These are phyloP conservation scores for Chlorops oryzae DNA, from an alignment of 1,140 invertebrate species.

Conservation along the genomic window DNA sequence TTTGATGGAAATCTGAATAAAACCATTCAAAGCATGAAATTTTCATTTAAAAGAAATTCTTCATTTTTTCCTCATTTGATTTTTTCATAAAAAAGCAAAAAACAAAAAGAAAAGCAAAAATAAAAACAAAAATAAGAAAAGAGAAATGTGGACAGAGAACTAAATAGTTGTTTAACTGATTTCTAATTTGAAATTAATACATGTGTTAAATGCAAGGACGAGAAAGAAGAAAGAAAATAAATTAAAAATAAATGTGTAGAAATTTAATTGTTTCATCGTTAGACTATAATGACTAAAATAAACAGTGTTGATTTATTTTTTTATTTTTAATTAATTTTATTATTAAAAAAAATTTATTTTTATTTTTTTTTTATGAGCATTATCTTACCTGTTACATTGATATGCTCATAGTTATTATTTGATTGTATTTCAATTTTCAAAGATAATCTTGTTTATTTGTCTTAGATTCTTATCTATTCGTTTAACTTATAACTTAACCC, in stretches of 20 bases:
- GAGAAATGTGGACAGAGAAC: too few relatives aligned
- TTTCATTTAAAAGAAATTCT: conserved; percentile 15
- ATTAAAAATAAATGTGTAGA: background rate
- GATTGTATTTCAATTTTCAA: background rate
- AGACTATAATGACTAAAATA: conserved; percentile 7
- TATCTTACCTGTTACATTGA: background rate
- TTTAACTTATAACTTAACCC: background rate
- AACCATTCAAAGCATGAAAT: conserved; percentile 8
- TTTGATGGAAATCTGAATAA: background rate
- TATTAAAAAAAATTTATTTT: background rate
- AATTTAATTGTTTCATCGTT: background rate
- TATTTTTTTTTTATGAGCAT: background rate
- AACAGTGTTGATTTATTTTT: conserved; percentile 8
- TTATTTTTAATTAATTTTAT: conserved; percentile 3
- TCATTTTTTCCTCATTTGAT: conserved; percentile 5
- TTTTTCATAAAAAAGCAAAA: background rate
- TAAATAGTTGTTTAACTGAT: conserved; percentile 2
- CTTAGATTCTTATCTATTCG: background rate
- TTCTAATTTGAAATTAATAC: background rate
- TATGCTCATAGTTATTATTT: background rate
- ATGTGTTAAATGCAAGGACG: background rate
- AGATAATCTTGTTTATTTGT: background rate
- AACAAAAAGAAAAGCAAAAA: background rate
- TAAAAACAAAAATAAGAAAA: conserved; percentile 5
- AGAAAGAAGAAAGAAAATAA: background rate